phyloP scores from a whole-genome alignment of 2,888 invertebrate genomes.

The Drosophila eohydei region DNA sequence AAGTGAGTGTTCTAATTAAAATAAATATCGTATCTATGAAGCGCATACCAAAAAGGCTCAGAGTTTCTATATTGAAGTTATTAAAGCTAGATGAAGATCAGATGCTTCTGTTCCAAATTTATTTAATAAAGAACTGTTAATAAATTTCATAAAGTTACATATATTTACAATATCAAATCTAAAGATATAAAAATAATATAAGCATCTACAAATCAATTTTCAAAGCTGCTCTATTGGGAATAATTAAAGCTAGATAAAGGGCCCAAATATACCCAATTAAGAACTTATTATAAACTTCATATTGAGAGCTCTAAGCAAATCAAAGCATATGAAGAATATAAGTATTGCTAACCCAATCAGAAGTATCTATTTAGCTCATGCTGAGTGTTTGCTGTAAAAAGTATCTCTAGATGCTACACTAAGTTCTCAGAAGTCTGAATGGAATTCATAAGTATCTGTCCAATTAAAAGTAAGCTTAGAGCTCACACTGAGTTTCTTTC shows the following conservation, averaged over 20 bases:
- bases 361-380: neutral
- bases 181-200: too few relatives aligned
- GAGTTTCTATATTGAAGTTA: neutral
- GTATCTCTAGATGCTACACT: neutral
- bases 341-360: neutral
- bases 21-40: neutral
- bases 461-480: neutral
- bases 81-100: neutral
- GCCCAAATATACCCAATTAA: neutral
- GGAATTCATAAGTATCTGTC: conserved; percentile 1
- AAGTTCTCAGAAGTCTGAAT: neutral
- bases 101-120: neutral
- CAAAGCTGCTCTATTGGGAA: neutral
- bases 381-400: neutral
- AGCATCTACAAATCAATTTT: too few relatives aligned
- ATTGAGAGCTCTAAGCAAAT: neutral
- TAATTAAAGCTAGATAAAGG: neutral
- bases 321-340: neutral
- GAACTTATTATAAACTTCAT: neutral
- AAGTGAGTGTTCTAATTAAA: neutral
- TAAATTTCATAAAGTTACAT: neutral
- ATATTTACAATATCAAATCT: too few relatives aligned
- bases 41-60: neutral
- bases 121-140: neutral
- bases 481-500: neutral